These are phyloP conservation scores for Zosterops lateralis DNA, from an alignment of 2,113 vertebrate species.

Conservation along the genomic window DNA sequence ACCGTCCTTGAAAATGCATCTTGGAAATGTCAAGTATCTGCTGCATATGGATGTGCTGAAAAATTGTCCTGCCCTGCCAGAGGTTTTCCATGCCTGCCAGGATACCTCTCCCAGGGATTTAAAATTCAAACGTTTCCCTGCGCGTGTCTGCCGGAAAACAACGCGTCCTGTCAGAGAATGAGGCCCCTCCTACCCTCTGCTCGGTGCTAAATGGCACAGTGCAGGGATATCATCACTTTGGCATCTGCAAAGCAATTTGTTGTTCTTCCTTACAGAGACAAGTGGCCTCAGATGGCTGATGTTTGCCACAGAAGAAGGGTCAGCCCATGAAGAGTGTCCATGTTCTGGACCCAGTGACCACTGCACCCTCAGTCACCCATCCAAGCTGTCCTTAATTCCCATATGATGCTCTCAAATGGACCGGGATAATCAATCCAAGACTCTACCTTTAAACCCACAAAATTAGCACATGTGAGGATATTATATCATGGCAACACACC, in stretches of 20 bases:
- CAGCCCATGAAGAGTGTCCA: background rate
- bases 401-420: accelerated
- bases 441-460: background rate
- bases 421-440: background rate
- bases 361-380: background rate
- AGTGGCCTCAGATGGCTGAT: background rate
- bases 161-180: background rate
- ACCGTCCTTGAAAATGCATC: conserved; percentile 19
- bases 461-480: background rate
- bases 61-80: background rate
- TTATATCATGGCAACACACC: background rate
- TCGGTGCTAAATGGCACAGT: background rate
- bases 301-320: background rate
- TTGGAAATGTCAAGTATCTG: conserved; percentile 34
- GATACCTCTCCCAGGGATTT: background rate
- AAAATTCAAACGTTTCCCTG: background rate
- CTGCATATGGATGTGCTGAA: conserved; percentile 3
- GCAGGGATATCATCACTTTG: background rate
- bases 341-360: background rate
- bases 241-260: background rate
- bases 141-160: background rate
- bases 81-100: conserved; percentile 15
- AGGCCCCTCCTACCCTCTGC: background rate
- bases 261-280: background rate
- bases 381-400: background rate